Evolutionary conservation across 2,113 vertebrate genomes (phyloP), one percentile per base, ranked within the genome.

Genomic region (Thalassarche chlororhynchos): DNA sequence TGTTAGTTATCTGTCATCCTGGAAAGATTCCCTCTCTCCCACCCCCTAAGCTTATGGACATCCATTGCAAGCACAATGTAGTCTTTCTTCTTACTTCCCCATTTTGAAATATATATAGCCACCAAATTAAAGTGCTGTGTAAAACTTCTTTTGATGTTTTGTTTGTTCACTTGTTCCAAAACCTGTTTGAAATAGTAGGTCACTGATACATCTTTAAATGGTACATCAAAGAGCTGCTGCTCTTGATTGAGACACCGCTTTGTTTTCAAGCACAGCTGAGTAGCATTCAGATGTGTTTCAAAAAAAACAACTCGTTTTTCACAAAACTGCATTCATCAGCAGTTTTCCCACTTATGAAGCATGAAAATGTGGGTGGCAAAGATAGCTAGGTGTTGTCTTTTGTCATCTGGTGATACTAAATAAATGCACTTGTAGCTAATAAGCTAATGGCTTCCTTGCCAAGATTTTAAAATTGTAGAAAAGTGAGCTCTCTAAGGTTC

Each of bases 181-280:
- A 94, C 97, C 96, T 96, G 93, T 96, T 96, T 96, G 83, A 92
- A 97, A 96, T 96, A 96, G 92, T 96, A 97, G 97, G 97, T 94
- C 93, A 89, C 90, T 93, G 93, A 97, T 97, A 96, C 93, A 96
- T 96, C 84, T 85, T 87, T 95, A 95, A 94, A 86, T 91, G 93
- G 84, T 76, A 85, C 4, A 83, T 96, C 95, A 93, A 89, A 95
- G 91, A 77, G 87, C 84, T 94, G 84, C 77, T 92, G 9, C 9
- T 84, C 97, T 83, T 85, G 94, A 94, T 96, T 97, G 95, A 96
- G 95, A 97, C 93, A 94, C 47, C 40, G 42, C 74, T 95, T 80
- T 95, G 91, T 95, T 95, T 93, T 91, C 84, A 87, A 77, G 94
- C 84, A 46, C 61, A 94, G 81, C 91, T 60, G 54, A 94, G 52